A percentile compares a stretch with the other conserved stretches of the same genome.
These are phyloP conservation scores for Rambutsinella grinnellia DNA, from an alignment of 2,888 invertebrate species.

Conservation along the genomic window DNA sequence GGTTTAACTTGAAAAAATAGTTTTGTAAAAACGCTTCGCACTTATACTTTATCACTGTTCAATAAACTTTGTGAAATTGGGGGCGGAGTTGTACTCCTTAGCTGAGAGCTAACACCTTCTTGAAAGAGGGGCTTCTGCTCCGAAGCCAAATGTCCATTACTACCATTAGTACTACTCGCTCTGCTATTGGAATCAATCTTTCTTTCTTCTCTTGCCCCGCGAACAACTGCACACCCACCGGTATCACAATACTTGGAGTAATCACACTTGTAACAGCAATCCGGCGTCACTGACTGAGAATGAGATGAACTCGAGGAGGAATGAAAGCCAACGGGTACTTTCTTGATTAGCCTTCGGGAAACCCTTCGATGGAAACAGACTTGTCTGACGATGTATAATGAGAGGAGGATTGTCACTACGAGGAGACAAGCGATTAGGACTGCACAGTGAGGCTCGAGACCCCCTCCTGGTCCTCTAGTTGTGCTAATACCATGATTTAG, in stretches of 20 bases:
- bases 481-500: conserved; percentile 1
- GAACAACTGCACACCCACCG: conserved; percentile 42
- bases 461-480: conserved; percentile 19
- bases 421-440: conserved; percentile 60
- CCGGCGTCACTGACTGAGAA: conserved; percentile 58
- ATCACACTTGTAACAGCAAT: conserved; percentile 62
- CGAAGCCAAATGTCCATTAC: conserved; percentile 40
- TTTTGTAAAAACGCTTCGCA: no score
- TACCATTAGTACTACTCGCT: conserved; percentile 40
- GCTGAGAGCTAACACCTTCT: conserved; percentile 29
- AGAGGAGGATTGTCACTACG: conserved; percentile 54
- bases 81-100: conserved; percentile 27
- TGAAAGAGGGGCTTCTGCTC: conserved; percentile 61
- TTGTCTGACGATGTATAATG: conserved; percentile 58
- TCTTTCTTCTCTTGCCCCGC: conserved; percentile 10
- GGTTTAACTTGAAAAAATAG: no score
- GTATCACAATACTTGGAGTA: conserved; percentile 56
- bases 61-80: conserved; percentile 39
- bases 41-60: conserved; percentile 48
- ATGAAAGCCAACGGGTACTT: conserved; percentile 56
- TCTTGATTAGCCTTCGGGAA: conserved; percentile 55
- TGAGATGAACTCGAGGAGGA: conserved; percentile 54
- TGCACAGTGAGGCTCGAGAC: conserved; percentile 61
- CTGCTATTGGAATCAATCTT: conserved; percentile 23
- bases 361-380: conserved; percentile 55